These are phyloP conservation scores for Cricetomys ansorgei DNA, from an alignment of 2,113 vertebrate genomes.

Conservation along the genomic window DNA sequence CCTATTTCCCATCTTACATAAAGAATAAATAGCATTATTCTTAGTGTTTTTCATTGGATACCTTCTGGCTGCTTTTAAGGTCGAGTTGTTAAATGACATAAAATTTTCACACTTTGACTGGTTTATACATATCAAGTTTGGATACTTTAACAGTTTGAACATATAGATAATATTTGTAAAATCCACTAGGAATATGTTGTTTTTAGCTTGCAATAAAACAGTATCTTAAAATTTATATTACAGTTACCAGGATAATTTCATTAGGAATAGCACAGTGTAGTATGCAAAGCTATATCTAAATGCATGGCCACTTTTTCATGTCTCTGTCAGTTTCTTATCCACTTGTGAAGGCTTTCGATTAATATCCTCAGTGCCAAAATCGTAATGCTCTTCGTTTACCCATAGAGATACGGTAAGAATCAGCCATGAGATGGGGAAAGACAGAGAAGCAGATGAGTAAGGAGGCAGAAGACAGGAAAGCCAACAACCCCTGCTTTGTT, in stretches of 20 bases:
- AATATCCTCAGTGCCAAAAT: background rate
- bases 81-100: constrained; percentile 26
- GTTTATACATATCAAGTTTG: background rate
- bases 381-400: background rate
- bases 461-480: background rate
- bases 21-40: background rate
- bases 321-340: background rate
- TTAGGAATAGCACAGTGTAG: background rate
- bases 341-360: background rate
- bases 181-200: background rate
- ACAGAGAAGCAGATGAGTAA: background rate
- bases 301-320: background rate
- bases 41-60: background rate
- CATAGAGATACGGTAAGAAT: background rate
- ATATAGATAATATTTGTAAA: background rate
- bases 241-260: background rate
- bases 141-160: background rate
- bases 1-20: background rate
- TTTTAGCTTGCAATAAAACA: constrained; percentile 10
- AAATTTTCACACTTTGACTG: background rate
- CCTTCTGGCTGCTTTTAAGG: constrained; percentile 29
- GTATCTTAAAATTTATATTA: background rate
- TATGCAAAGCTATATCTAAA: background rate
- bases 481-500: background rate
- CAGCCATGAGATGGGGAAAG: background rate